Base-by-base conservation (phyloP, 1,140 invertebrate species). In the Acarapis woodi region DNA sequence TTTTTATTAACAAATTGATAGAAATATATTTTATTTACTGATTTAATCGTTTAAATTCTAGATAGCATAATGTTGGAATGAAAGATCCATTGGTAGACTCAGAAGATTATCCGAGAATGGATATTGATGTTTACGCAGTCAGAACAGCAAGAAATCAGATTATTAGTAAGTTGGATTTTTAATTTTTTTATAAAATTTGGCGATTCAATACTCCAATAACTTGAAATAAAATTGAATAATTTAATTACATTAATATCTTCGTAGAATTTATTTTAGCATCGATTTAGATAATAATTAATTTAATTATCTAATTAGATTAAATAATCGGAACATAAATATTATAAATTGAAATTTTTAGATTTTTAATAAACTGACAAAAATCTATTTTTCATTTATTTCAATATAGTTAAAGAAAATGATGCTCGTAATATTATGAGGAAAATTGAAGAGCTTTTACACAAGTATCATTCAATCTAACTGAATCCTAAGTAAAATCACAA, bases 81-180 rank as follows among this genome's bases (percentile, higher is more conserved):
- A 58, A 59, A 16, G 80, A 78, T 12, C 56, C 71, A n/a, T 51
- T 94, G 30, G 67, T 90, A 1, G 85, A 93, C 54, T 42, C 45
- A 2, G 70, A 87, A 48, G 82, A 76, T 2, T 93, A 65, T 59
- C 85, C 85, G 1, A 57, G 79, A 30, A 66, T 64, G 46, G 77
- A 85, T 48, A 74, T 94, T 43, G 80, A 93, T 57, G 67, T 90
- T 5, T 79, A 79, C 52, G 70, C 79, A 62, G 73, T 93, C 1
- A 61, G 83, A 39, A 67, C 74, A 53, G 73, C 80, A 1, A 62
- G 80, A 25, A 71, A 82, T 49, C 62, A 65, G 47, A 82, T 93
- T 32, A 79, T 80, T 48, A 80, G 79, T 78, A 61, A 62, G 65
- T n/a, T n/a, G n/a, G n/a, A n/a, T n/a, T n/a, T n/a, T n/a, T n/a